phyloP scores from a whole-genome alignment of 1,140 invertebrate genomes.

The Sycophila sp. region DNA sequence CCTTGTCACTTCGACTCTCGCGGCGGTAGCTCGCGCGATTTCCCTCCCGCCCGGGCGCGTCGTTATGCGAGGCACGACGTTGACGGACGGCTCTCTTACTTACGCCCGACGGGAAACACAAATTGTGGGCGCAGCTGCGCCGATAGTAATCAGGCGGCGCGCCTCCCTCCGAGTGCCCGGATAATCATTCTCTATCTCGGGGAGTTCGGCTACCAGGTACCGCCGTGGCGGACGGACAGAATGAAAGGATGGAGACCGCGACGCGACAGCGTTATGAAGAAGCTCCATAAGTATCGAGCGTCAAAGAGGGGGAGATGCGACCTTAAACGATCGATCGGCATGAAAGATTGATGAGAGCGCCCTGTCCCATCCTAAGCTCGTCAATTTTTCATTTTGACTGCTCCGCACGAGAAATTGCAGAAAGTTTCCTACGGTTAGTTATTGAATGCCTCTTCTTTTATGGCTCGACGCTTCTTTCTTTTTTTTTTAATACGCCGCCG shows the following conservation, averaged over 20 bases:
- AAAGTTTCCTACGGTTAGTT: not conserved
- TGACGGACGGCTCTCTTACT: constrained; percentile 62
- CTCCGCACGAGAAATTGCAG: not conserved
- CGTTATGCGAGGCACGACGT: constrained; percentile 46
- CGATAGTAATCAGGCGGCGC: constrained; percentile 64
- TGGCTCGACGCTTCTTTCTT: not conserved
- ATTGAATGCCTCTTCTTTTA: too few species aligned
- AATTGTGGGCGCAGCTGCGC: constrained; percentile 64
- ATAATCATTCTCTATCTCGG: constrained; percentile 55
- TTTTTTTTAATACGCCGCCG: too few species aligned
- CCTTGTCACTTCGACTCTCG: not conserved
- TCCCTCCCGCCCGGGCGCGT: not conserved
- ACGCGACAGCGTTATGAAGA: constrained; percentile 30
- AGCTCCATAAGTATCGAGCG: constrained; percentile 30
- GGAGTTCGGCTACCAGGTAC: constrained; percentile 32
- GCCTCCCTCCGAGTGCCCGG: constrained; percentile 45
- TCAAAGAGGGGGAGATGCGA: not conserved
- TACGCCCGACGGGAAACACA: constrained; percentile 62
- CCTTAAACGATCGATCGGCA: constrained; percentile 23
- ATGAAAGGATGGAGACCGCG: constrained; percentile 3
- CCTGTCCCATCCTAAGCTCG: not conserved
- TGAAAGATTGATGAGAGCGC: constrained; percentile 17
- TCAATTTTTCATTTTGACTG: constrained; percentile 1
- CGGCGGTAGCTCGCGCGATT: not conserved
- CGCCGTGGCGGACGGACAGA: not conserved